Evolutionary conservation across 2,888 invertebrate genomes (phyloP), one percentile per base, ranked within the genome.

Genomic region (Drosophila rubida): DNA sequence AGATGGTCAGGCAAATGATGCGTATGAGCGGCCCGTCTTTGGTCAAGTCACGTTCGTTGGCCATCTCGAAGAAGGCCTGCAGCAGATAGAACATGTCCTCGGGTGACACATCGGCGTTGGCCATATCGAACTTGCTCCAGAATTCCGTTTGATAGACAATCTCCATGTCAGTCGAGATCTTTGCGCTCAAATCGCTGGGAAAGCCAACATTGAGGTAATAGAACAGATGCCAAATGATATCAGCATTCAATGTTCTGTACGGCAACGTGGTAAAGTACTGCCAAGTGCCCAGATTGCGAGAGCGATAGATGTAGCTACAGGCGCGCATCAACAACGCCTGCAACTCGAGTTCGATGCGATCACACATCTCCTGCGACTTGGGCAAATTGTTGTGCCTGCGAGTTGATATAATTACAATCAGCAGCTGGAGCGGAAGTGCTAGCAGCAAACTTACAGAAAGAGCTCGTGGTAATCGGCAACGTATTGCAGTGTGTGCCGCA

Each of bases 61-160:
- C 96, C 95, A 97, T 96, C 90, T 96, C 96, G 42, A 96, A 95
- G 88, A 96, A 95, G 2, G 96, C 95, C 65, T 96, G 96, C 50
- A 97, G 90, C 46, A 96, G 92, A 92, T 96, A 96, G 89, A 95
- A 95, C 50, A 95, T 94, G 89, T 97, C 96, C 55, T 95, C 95
- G 44, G 95, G 94, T 0, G 94, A 94, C 87, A 96, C 93, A 57
- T 92, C 93, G 25, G 93, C 92, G 63, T 96, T 91, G 70, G 94
- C 94, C 55, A 95, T 94, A 86, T 95, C 94, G 80, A 96, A 95
- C 49, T 94, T 92, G 30, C 91, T 86, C 80, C 93, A 92, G 64
- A 94, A 91, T 1, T 91, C 81, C 0, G 92, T 92, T 86, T 92
- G 87, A 19, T 88, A 93, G 16, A 94, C 80, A 71, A 93, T 84